A percentile compares a stretch with the other conserved stretches of the same genome.
Evolutionary conservation across 2,888 invertebrate genomes (phyloP).

Genomic region (Rutpela maculata): DNA sequence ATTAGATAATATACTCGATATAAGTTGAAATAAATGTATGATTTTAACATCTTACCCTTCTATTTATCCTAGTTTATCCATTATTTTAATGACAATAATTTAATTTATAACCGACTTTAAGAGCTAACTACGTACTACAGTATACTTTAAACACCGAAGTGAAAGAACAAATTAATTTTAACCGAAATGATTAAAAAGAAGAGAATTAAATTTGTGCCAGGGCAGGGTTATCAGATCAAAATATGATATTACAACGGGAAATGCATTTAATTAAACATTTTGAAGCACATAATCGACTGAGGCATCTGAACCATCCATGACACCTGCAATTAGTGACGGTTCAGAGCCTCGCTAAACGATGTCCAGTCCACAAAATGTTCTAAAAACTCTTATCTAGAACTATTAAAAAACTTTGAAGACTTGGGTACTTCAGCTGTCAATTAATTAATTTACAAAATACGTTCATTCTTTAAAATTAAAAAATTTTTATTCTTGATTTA

Average conservation of each 20-base stretch:
- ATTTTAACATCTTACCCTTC: neutral
- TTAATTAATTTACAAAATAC: neutral
- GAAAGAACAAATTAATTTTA: constrained; percentile 34
- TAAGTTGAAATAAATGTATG: no score
- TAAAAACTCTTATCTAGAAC: constrained; percentile 16
- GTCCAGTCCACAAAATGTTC: constrained; percentile 44
- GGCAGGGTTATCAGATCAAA: constrained; percentile 67
- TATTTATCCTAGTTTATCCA: neutral
- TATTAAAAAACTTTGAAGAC: neutral
- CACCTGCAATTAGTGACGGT: constrained; percentile 74
- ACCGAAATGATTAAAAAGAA: constrained; percentile 37
- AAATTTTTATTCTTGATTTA: no score
- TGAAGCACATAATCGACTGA: constrained; percentile 69
- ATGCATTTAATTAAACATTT: constrained; percentile 73
- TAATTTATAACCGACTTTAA: neutral
- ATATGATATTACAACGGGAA: constrained; percentile 72
- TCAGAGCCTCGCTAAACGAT: constrained; percentile 69
- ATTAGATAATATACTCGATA: no score
- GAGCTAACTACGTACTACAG: constrained; percentile 8
- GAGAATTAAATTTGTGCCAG: constrained; percentile 41
- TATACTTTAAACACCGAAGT: neutral
- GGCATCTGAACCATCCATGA: constrained; percentile 70
- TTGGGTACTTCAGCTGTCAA: constrained; percentile 13
- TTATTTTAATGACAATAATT: neutral
- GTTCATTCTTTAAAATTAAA: no score